Conservation (phyloP, 2,888 invertebrate genomes). For the Campopleginae sp. region DNA sequence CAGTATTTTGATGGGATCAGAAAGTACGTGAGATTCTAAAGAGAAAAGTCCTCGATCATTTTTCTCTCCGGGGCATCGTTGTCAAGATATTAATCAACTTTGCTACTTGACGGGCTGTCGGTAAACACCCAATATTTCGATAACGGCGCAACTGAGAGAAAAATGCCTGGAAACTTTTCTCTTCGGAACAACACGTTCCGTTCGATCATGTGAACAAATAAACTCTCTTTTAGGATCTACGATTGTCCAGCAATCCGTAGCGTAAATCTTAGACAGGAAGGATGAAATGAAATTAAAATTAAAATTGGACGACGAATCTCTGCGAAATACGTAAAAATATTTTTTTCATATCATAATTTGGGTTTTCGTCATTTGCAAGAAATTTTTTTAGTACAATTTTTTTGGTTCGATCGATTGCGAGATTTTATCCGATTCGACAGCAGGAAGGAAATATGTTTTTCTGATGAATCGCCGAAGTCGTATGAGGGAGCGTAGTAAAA, state of each 20-base stretch:
- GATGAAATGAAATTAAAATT: background rate
- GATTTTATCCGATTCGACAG: background rate
- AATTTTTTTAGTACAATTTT: background rate
- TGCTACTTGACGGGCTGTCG: background rate
- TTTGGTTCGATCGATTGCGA: background rate
- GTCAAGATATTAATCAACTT: background rate
- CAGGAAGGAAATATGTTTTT: background rate
- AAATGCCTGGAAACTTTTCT: background rate
- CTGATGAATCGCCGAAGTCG: conserved; percentile 13
- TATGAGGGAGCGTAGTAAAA: conserved; percentile 8
- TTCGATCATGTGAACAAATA: background rate
- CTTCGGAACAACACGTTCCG: background rate
- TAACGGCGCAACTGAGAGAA: background rate
- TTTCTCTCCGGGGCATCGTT: background rate
- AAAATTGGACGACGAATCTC: background rate
- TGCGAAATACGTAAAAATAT: background rate
- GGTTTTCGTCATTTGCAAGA: background rate
- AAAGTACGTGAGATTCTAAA: background rate
- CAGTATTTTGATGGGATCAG: background rate
- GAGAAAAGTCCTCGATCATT: background rate
- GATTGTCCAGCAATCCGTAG: background rate
- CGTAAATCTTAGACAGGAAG: background rate
- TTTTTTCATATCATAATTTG: background rate
- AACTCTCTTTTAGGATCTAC: background rate
- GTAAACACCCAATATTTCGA: background rate